These are phyloP conservation scores for Spinibarbus caldwelli DNA, from an alignment of 2,797 vertebrate genomes.

Conservation along the genomic window DNA sequence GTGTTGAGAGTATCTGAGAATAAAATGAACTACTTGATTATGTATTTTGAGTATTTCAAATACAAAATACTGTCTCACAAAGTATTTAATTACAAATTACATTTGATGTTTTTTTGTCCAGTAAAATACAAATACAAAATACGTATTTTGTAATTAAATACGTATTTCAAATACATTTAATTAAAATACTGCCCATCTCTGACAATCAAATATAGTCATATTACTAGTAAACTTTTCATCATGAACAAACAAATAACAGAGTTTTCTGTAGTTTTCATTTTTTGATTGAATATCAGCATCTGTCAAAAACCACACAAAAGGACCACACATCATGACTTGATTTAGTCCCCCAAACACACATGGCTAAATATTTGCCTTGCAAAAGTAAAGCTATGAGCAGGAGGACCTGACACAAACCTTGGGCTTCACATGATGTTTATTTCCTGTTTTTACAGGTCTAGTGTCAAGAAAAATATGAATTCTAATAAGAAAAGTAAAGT, in stretches of 20 bases:
- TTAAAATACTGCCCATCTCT: too few relatives aligned
- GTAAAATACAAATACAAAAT: too few relatives aligned
- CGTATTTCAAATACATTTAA: too few relatives aligned
- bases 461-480: not conserved
- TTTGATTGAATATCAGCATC: not conserved
- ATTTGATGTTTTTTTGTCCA: too few relatives aligned
- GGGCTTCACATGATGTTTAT: not conserved
- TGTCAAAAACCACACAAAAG: not conserved
- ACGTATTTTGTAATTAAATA: too few relatives aligned
- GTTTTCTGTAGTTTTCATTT: not conserved
- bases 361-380: constrained; percentile 52
- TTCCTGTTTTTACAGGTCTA: not conserved
- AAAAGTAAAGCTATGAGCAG: constrained; percentile 31
- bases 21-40: too few relatives aligned
- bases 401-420: not conserved
- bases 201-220: not conserved
- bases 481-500: not conserved
- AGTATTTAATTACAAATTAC: too few relatives aligned
- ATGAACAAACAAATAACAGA: constrained; percentile 17
- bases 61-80: too few relatives aligned
- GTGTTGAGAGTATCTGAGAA: too few relatives aligned
- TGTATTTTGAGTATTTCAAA: too few relatives aligned
- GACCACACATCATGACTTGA: not conserved
- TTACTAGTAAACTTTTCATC: not conserved
- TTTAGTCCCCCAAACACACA: not conserved